Percentiles rank a stretch among this genome's conserved stretches.
phyloP scores from a whole-genome alignment of 2,797 vertebrate genomes.

The Meriones psammophilus region DNA sequence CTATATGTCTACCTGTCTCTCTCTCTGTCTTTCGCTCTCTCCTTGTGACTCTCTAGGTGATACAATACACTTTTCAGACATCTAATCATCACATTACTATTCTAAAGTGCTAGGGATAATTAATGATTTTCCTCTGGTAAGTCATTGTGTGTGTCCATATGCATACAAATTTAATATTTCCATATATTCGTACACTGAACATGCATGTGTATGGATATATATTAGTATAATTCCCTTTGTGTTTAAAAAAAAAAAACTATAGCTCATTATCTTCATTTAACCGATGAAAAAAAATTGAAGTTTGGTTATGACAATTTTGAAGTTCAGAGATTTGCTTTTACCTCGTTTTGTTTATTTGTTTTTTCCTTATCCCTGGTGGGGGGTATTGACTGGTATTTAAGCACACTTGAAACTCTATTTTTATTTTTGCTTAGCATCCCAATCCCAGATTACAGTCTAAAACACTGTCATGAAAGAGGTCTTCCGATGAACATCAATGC shows the following conservation, averaged over 20 bases:
- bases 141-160: too few species aligned
- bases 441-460: background rate
- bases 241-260: background rate
- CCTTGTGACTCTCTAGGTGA: background rate
- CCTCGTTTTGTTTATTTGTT: background rate
- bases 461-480: background rate
- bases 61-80: background rate
- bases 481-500: background rate
- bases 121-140: background rate
- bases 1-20: background rate
- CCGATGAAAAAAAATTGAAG: background rate
- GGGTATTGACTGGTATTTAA: background rate
- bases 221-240: background rate
- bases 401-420: background rate
- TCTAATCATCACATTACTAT: background rate
- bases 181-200: background rate
- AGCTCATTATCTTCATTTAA: slow-evolving; percentile 31
- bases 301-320: background rate
- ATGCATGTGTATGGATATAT: background rate
- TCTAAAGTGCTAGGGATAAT: background rate
- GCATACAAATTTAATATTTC: background rate
- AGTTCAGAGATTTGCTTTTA: background rate
- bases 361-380: background rate
- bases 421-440: background rate
- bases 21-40: background rate